Evolutionary conservation across 2,797 vertebrate genomes (phyloP).

Genomic region (Pipistrellus pipistrellus): DNA sequence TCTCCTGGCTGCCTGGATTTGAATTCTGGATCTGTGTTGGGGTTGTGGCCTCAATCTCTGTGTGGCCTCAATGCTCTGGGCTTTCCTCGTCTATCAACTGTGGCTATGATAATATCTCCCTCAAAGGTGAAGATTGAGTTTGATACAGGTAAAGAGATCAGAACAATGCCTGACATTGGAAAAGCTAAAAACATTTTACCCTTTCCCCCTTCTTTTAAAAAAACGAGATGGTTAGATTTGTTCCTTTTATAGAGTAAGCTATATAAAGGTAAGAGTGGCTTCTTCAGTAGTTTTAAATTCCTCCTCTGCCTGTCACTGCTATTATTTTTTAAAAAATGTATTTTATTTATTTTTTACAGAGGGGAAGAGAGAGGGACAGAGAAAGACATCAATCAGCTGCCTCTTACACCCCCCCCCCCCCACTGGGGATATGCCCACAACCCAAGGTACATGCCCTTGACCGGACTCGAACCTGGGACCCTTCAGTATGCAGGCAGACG

Average conservation of each 20-base stretch:
- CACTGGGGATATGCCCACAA: too few species aligned
- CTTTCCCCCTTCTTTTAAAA: neutral
- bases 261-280: neutral
- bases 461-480: too few species aligned
- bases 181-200: neutral
- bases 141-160: neutral
- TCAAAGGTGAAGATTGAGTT: neutral
- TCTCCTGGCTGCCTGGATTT: neutral
- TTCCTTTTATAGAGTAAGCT: neutral
- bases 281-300: neutral
- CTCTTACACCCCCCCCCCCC: too few species aligned
- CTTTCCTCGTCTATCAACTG: neutral
- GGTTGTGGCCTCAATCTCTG: neutral
- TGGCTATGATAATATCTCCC: neutral
- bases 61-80: neutral
- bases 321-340: neutral
- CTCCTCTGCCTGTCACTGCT: neutral
- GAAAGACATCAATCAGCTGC: too few species aligned
- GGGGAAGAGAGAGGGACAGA: too few species aligned
- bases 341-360: too few species aligned
- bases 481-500: too few species aligned
- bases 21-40: neutral
- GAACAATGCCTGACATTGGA: neutral
- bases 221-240: neutral
- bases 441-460: too few species aligned